Evolutionary conservation across 92 coral and sea anemone species (phyloP), one percentile per base, ranked within the genome.

Genomic region (Phymanthus crucifer): DNA sequence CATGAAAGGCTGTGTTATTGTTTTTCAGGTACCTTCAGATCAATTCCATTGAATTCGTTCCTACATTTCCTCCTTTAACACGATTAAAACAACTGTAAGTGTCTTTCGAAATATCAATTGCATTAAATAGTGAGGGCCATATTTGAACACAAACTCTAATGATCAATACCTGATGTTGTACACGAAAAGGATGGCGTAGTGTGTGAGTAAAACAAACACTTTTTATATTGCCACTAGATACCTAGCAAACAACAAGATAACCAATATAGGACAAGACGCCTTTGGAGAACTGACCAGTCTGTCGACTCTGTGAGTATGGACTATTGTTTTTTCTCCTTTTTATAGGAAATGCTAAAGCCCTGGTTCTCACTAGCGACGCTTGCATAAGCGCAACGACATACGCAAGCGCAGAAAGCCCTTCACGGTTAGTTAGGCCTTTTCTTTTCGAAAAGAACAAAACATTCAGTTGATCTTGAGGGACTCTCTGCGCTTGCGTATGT

Each of bases 181-280:
- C 45, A 6, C 10, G 45, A 11, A 38, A 12, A 18, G n/a, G 17
- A 3, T 12, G 57, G 4, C 57, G 21, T n/a, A 14, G n/a, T 19
- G n/a, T 50, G 17, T 14, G 12, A 50, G 3, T 50, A 50, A 54
- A 23, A 5, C 64, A 19, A 54, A 21, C 8, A 73, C 35, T 1
- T 32, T 10, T 69, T 5, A n/a, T n/a, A 8, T 61, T 74, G 18
- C 13, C 52, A 70, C n/a, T 80, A 95, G 98, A 36, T 23, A 88
- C 71, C 52, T 93, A 1, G n/a, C 40, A 38, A 77, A 90, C 77
- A 95, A 95, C 92, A 76, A 46, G 73, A 93, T 95, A 21, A 86
- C 76, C 45, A 95, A 92, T 78, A 87, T 95, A 46, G 97, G 97
- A 14, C 97, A 92, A 75, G 78, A 76, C 23, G 89, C 90, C 64